Base-by-base conservation (phyloP, 2,113 vertebrate species). In the Orthonyx spaldingii region DNA sequence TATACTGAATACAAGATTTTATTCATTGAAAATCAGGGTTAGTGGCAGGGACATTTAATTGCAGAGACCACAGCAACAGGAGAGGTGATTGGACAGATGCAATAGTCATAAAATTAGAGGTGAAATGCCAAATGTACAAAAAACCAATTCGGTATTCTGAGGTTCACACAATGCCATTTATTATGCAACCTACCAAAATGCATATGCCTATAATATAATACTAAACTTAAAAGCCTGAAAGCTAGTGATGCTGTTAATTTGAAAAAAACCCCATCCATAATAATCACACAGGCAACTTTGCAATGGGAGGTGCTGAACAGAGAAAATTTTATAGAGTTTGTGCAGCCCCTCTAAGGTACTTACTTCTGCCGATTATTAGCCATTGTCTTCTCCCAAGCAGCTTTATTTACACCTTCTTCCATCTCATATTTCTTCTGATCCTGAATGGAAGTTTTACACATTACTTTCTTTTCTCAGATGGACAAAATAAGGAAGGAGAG, bases 371-470 rank as follows among this genome's bases (percentile, higher is more conserved):
- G 98, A 60, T 99, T 98, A 96, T 98, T 99, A 59, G 94, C 91
- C 96, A 99, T 98, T 75, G 99, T 99, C 97, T 99, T 99, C 95
- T 99, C 98, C 99, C 99, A 99, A 2, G 98, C 98, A 84, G 96
- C 97, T 98, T 98, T 99, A 97, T 97, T 99, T 63, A 98, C 97
- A 94, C 96, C 97, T 92, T 99, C 99, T 87, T 99, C 99, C 22
- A 97, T 92, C 95, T 99, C 98, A 37, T 99, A 99, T 94, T 99
- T 99, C 52, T 98, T 97, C 95, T 99, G 99, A 92, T 99, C 99
- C 99, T 96, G 70, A 94, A 91, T 26, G 20, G 21, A 87, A 94
- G n/a, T 89, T 93, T 84, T 26, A 87, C 6, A 74, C 7, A 20
- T 94, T 81, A 96, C 16, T 69, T 63, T 65, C 30, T 42, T 59